phyloP scores from a whole-genome alignment of 2,888 invertebrate species.

The Xylocampa areola region DNA sequence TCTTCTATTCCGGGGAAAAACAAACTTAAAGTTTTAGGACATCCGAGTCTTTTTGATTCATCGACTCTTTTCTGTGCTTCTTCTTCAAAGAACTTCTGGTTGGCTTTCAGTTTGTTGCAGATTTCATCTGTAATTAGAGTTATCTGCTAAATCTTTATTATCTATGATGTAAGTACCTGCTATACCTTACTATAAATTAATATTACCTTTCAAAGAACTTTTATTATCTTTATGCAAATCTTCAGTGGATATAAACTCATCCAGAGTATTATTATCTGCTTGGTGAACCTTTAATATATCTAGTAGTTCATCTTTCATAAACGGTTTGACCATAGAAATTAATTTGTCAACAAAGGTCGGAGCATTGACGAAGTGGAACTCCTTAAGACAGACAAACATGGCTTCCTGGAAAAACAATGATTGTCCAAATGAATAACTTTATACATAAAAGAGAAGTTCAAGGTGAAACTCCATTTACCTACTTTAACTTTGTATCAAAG shows the following conservation, averaged over 20 bases:
- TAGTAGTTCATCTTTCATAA: slow-evolving; percentile 92
- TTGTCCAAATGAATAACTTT: slow-evolving; percentile 3
- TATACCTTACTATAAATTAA: neutral
- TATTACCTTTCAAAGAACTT: slow-evolving; percentile 68
- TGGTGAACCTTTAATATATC: slow-evolving; percentile 88
- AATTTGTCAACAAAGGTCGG: slow-evolving; percentile 92
- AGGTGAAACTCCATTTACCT: neutral
- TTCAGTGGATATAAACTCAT: slow-evolving; percentile 86
- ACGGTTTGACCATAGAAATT: slow-evolving; percentile 91
- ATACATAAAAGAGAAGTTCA: slow-evolving; percentile 13
- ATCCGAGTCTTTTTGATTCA: slow-evolving; percentile 69
- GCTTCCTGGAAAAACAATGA: slow-evolving; percentile 88
- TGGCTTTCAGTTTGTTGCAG: slow-evolving; percentile 68
- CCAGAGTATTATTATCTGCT: slow-evolving; percentile 78
- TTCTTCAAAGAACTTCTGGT: slow-evolving; percentile 67
- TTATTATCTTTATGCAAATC: slow-evolving; percentile 89
- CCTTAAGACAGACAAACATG: slow-evolving; percentile 89
- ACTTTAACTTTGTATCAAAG: slow-evolving; percentile 10
- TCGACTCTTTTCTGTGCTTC: slow-evolving; percentile 72
- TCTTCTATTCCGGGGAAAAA: slow-evolving; percentile 72
- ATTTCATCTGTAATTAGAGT: slow-evolving; percentile 67
- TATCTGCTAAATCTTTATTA: neutral
- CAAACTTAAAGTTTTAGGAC: slow-evolving; percentile 66
- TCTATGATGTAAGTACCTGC: neutral
- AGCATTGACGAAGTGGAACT: slow-evolving; percentile 92